Percentiles rank a stretch among this genome's conserved stretches.
Evolutionary conservation across 2,888 invertebrate genomes (phyloP).

Genomic region (Rhagophthalmus giganteus): DNA sequence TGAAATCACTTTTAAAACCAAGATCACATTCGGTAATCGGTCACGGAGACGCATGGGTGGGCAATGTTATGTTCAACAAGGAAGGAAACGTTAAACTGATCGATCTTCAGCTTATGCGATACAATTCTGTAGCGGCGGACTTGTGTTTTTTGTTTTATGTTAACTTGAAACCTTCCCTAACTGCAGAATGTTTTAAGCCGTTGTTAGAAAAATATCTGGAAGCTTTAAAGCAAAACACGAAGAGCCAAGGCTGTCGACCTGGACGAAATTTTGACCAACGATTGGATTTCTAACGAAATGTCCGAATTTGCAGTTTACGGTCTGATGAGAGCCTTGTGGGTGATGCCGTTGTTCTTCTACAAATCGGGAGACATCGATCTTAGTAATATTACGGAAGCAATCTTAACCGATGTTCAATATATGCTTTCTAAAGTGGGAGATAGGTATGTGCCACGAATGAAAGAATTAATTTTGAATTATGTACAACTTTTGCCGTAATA

Average conservation of each 20-base stretch:
- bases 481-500: conserved; percentile 1
- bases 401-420: neutral
- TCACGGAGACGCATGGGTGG: conserved; percentile 38
- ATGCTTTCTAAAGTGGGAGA: neutral
- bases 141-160: conserved; percentile 35
- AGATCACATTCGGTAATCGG: conserved; percentile 27
- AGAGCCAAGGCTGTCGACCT: conserved; percentile 16
- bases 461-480: conserved; percentile 11
- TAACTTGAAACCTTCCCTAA: conserved; percentile 29
- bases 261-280: conserved; percentile 16
- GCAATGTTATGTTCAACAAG: conserved; percentile 34
- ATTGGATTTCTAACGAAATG: conserved; percentile 34
- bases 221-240: conserved; percentile 11
- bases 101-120: conserved; percentile 36
- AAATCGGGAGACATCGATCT: conserved; percentile 20
- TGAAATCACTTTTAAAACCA: neutral
- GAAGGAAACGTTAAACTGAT: conserved; percentile 26
- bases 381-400: neutral
- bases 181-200: conserved; percentile 17
- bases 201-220: conserved; percentile 30
- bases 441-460: neutral
- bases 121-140: conserved; percentile 35
- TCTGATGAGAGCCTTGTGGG: conserved; percentile 24
- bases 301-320: conserved; percentile 30
- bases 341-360: conserved; percentile 31